A percentile compares a stretch with the other conserved stretches of the same genome.
Conservation (phyloP, 2,113 vertebrate species). For the Leptosomus discolor region DNA sequence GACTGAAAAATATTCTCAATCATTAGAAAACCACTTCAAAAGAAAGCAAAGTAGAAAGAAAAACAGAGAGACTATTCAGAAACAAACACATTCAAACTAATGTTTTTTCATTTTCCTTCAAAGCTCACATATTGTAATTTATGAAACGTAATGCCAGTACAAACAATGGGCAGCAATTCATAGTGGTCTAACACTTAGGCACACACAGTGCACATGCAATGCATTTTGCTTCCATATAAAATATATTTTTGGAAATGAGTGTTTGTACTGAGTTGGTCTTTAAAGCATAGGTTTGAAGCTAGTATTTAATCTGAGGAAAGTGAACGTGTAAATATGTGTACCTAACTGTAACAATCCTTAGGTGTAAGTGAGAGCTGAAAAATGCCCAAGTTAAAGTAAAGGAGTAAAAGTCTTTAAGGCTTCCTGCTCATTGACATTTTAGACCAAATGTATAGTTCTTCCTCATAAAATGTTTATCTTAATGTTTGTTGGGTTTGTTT, state of each 20-base stretch:
- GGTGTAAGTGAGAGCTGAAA: not conserved
- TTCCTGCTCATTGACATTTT: not conserved
- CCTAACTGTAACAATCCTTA: not conserved
- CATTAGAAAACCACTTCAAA: not conserved
- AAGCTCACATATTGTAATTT: not conserved
- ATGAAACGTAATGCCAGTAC: not conserved
- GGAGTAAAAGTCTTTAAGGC: not conserved
- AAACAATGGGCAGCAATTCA: not conserved
- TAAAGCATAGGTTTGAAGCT: not conserved
- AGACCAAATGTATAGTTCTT: not conserved
- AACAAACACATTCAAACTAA: not conserved
- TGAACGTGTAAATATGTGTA: not conserved
- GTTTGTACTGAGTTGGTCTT: not conserved
- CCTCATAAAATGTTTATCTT: not conserved
- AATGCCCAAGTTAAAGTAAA: not conserved
- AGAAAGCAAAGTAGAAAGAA: not conserved
- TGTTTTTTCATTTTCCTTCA: not conserved
- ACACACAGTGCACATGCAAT: not conserved
- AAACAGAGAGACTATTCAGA: not conserved
- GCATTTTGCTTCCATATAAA: not conserved
- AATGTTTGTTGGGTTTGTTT: not conserved
- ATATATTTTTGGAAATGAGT: not conserved
- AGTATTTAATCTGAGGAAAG: not conserved
- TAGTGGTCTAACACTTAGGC: not conserved
- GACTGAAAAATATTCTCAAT: not conserved